A percentile compares a stretch with the other conserved stretches of the same genome.
Evolutionary conservation across 2,888 invertebrate species (phyloP).

Genomic region (Stenoptilia bipunctidactyla): DNA sequence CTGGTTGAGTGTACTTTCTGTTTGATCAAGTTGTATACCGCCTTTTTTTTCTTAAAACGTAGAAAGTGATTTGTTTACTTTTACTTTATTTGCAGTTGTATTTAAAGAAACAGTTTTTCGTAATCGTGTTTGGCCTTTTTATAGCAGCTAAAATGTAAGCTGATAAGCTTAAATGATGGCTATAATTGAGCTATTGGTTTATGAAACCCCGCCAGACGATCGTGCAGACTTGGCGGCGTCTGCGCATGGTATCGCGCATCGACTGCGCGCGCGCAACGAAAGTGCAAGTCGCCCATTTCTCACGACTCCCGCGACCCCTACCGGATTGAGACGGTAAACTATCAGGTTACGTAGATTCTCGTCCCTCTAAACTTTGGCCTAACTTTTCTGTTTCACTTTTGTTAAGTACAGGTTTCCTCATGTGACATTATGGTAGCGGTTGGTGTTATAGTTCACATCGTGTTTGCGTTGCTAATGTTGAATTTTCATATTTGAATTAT

Average conservation of each 20-base stretch:
- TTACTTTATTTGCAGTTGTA: not conserved
- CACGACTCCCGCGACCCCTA: slow-evolving; percentile 40
- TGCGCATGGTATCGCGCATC: slow-evolving; percentile 14
- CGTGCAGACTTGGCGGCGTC: slow-evolving; percentile 54
- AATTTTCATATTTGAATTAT: no score
- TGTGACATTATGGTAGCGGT: no score
- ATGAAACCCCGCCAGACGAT: not conserved
- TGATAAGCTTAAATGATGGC: not conserved
- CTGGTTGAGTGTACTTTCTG: not conserved
- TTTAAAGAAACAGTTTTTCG: not conserved
- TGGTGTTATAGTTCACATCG: no score
- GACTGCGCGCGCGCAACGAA: slow-evolving; percentile 48
- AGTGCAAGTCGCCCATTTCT: slow-evolving; percentile 65
- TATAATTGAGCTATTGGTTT: not conserved
- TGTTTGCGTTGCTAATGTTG: no score
- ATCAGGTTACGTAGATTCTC: not conserved
- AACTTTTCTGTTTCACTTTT: not conserved
- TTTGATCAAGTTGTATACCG: not conserved
- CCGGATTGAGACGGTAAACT: not conserved
- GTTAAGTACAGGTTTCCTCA: not conserved
- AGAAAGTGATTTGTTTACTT: not conserved
- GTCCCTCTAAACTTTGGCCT: not conserved
- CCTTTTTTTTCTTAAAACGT: not conserved
- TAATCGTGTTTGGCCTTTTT: not conserved
- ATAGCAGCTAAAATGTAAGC: not conserved